phyloP scores from a whole-genome alignment of 2,888 invertebrate species.

The Tigriopus californicus region DNA sequence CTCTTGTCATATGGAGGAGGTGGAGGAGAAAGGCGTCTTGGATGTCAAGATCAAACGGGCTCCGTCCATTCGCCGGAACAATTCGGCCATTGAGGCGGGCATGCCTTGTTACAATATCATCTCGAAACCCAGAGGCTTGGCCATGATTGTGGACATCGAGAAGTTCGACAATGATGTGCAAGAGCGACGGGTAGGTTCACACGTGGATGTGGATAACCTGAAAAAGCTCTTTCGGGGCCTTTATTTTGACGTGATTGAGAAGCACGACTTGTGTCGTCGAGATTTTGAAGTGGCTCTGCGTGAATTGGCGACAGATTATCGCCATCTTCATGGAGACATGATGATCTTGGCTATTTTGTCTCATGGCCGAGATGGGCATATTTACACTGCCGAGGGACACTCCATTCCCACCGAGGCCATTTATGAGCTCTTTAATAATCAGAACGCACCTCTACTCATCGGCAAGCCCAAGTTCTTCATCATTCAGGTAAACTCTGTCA shows the following conservation, averaged over 20 bases:
- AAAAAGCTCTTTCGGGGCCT: not conserved
- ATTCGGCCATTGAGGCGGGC: not conserved
- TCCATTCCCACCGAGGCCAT: slow-evolving; percentile 4
- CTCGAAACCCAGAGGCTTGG: slow-evolving; percentile 1
- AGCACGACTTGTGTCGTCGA: not conserved
- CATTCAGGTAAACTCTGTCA: not conserved
- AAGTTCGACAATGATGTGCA: slow-evolving; percentile 11
- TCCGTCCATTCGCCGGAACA: not conserved
- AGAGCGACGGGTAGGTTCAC: not conserved
- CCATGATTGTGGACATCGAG: slow-evolving; percentile 12
- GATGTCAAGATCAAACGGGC: not conserved
- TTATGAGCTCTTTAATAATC: slow-evolving; percentile 9
- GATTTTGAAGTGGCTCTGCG: not conserved
- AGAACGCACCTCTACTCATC: not conserved
- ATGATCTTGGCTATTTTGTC: not conserved
- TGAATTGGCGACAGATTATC: not conserved
- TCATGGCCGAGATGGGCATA: slow-evolving; percentile 8
- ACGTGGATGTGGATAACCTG: slow-evolving; percentile 11
- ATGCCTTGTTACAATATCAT: slow-evolving; percentile 8
- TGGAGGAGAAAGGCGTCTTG: not conserved
- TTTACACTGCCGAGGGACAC: slow-evolving; percentile 6
- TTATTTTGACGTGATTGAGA: not conserved
- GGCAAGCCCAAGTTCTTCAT: slow-evolving; percentile 16
- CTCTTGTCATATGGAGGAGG: not conserved
- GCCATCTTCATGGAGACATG: not conserved